These are phyloP conservation scores for Ricordea florida DNA, from an alignment of 92 coral and sea anemone genomes.

Conservation along the genomic window DNA sequence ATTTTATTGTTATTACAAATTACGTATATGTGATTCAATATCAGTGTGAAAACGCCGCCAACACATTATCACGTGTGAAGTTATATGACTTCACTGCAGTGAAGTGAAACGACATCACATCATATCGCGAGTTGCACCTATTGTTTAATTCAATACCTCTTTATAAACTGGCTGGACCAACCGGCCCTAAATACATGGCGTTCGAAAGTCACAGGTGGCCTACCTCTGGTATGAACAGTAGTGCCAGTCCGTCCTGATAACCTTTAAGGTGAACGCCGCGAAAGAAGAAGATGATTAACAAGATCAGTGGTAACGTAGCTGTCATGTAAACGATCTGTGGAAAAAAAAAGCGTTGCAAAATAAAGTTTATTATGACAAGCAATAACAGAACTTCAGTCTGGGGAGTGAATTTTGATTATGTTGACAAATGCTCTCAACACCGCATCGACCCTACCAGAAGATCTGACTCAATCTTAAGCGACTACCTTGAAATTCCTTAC, in stretches of 20 bases:
- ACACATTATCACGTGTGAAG: no score
- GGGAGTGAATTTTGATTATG: no score
- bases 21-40: no score
- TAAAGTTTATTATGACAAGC: neutral
- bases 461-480: no score
- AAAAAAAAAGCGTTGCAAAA: neutral
- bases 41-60: no score
- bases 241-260: conserved; percentile 95
- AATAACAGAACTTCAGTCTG: no score
- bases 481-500: no score
- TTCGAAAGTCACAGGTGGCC: neutral
- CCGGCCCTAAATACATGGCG: neutral
- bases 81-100: no score
- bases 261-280: conserved; percentile 99
- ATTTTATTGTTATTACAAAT: no score
- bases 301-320: conserved; percentile 87
- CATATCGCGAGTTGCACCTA: neutral
- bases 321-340: conserved; percentile 93
- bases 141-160: neutral
- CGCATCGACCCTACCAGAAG: no score
- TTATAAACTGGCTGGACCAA: neutral
- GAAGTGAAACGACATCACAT: no score
- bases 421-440: no score
- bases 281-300: conserved; percentile 91
- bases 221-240: conserved; percentile 97